Evolutionary conservation across 2,888 invertebrate genomes (phyloP), one percentile per base, ranked within the genome.

Genomic region (Spisula subtruncata): DNA sequence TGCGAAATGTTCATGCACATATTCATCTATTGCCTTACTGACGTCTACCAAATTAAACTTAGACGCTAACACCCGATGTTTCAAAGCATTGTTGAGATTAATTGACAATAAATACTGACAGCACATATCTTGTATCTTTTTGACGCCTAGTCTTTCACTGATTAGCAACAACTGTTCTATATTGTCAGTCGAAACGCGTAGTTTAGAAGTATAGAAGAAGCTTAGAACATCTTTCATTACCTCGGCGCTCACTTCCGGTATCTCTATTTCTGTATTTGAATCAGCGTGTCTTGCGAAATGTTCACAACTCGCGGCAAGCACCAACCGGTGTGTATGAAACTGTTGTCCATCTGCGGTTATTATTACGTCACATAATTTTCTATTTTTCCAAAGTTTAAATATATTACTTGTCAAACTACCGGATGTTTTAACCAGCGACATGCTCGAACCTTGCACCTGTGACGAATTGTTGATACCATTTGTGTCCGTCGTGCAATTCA

Each of bases 241-340:
- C 5, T 93, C 90, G 0, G 90, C 82, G 18, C 92, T 87, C 25
- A 93, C 92, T 80, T 92, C 89, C 0, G 92, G 89, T 0, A 91
- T 81, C 20, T 92, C 82, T 0, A 86, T 88, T 1, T 83, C 66
- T 82, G 88, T 90, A 80, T 87, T 84, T 18, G 90, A 88, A 60
- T 93, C 89, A 60, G 90, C 92, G 4, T 92, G 83, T 46, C 87
- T 83, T 0, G 93, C 88, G 86, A 95, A 93, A 10, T 90, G 86
- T 80, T 93, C 91, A 83, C 95, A 95, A 88, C 92, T 90, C 0
- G 95, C 95, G 0, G 95, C 96, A 32, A 96, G 85, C 2, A 95
- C 95, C 32, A 96, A 90, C 56, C 93, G 94, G 90, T 96, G 96
- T 14, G 93, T 94, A 16, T 90, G 88, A 79, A 94, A 92, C 20